A percentile compares a stretch with the other conserved stretches of the same genome.
Evolutionary conservation across 2,113 vertebrate genomes (phyloP).

Genomic region (Burhinus bistriatus): DNA sequence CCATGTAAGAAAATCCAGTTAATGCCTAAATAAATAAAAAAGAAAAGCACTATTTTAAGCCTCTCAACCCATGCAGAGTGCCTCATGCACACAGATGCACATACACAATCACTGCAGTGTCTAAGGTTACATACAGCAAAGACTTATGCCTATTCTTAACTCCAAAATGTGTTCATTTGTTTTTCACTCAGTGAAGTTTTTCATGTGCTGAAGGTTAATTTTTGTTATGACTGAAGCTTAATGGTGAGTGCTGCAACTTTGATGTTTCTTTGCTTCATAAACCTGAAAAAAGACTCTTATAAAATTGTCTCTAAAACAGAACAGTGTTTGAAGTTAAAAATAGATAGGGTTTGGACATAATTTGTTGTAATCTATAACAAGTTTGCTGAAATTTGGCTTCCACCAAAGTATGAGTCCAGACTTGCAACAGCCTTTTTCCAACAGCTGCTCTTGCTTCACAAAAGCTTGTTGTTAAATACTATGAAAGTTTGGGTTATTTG

Average conservation of each 20-base stretch:
- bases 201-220: neutral
- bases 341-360: neutral
- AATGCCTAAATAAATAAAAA: neutral
- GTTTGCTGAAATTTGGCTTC: neutral
- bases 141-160: neutral
- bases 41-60: neutral
- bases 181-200: neutral
- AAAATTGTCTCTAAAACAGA: neutral
- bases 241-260: neutral
- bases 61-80: neutral
- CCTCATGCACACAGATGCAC: neutral
- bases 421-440: neutral
- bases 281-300: neutral
- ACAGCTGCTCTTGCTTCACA: neutral
- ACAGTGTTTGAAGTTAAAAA: neutral
- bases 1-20: neutral
- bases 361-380: neutral
- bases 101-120: neutral
- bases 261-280: neutral
- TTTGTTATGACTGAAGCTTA: neutral
- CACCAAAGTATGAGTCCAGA: neutral
- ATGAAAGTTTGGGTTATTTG: neutral
- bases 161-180: neutral
- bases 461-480: neutral
- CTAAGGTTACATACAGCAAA: neutral